Conservation (phyloP, 2,797 vertebrate genomes). For the Luscinia luscinia region DNA sequence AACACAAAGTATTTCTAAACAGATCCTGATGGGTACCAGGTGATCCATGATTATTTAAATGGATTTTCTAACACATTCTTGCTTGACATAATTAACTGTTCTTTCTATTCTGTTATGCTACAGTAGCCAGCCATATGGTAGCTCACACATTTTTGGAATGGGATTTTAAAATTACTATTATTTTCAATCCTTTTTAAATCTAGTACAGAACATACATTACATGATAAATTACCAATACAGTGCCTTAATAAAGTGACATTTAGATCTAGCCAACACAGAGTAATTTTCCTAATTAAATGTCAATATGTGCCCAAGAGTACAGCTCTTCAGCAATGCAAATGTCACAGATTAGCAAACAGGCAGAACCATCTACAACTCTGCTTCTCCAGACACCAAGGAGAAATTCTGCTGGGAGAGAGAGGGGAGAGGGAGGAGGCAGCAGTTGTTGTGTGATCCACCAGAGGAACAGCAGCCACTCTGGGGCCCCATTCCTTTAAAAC, state of each 20-base stretch:
- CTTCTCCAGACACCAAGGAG: neutral
- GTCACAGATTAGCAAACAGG: neutral
- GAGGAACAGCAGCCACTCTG: neutral
- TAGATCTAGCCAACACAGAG: neutral
- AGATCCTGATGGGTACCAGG: neutral
- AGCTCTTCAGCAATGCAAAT: neutral
- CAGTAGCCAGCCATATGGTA: neutral
- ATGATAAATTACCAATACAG: neutral
- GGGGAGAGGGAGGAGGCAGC: neutral
- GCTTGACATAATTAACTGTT: neutral
- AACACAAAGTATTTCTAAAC: neutral
- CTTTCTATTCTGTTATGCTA: neutral
- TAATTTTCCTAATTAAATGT: conserved; percentile 44
- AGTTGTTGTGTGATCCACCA: accelerated
- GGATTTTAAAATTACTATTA: neutral
- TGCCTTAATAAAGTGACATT: neutral
- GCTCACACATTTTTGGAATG: neutral
- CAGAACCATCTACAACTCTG: neutral
- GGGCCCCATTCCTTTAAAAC: no score
- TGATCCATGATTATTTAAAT: neutral
- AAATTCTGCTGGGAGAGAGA: neutral
- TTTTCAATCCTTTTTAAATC: neutral
- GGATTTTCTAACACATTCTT: neutral
- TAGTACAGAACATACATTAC: neutral
- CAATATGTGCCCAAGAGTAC: neutral